Evolutionary conservation across 2,797 vertebrate genomes (phyloP).

Genomic region (Ctenosaura bakeri): DNA sequence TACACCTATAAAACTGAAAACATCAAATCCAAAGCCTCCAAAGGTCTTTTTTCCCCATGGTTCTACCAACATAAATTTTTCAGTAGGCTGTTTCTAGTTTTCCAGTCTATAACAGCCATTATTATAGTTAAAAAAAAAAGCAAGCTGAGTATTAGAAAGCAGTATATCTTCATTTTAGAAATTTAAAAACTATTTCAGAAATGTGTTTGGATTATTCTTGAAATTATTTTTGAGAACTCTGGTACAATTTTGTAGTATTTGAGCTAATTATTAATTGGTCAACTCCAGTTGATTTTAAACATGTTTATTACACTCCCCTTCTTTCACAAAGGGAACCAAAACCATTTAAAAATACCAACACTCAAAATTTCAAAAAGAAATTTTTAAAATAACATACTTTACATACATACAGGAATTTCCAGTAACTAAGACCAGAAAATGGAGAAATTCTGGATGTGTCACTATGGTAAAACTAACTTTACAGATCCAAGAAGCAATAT

Average conservation of each 20-base stretch:
- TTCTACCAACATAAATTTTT: background rate
- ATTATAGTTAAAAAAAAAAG: background rate
- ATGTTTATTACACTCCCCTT: constrained; percentile 62
- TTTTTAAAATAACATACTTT: constrained; percentile 49
- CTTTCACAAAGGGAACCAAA: constrained; percentile 38
- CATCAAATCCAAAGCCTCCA: background rate
- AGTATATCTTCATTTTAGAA: background rate
- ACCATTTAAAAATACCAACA: constrained; percentile 36
- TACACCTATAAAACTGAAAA: background rate
- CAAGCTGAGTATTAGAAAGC: background rate
- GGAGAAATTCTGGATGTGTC: background rate
- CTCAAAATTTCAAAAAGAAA: constrained; percentile 18
- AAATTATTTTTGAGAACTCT: background rate
- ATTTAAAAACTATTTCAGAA: background rate
- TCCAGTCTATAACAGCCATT: background rate
- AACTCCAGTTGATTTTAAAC: background rate
- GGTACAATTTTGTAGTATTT: background rate
- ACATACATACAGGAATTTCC: constrained; percentile 44
- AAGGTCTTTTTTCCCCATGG: background rate
- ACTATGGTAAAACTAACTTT: rapidly evolving
- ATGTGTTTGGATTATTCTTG: background rate
- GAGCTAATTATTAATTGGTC: background rate
- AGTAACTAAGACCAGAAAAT: constrained; percentile 2
- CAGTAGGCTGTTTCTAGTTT: background rate
- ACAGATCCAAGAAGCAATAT: rapidly evolving